Percentiles rank a stretch among this genome's conserved stretches.
These are phyloP conservation scores for Cyclopterus lumpus DNA, from an alignment of 2,797 vertebrate genomes.

Conservation along the genomic window DNA sequence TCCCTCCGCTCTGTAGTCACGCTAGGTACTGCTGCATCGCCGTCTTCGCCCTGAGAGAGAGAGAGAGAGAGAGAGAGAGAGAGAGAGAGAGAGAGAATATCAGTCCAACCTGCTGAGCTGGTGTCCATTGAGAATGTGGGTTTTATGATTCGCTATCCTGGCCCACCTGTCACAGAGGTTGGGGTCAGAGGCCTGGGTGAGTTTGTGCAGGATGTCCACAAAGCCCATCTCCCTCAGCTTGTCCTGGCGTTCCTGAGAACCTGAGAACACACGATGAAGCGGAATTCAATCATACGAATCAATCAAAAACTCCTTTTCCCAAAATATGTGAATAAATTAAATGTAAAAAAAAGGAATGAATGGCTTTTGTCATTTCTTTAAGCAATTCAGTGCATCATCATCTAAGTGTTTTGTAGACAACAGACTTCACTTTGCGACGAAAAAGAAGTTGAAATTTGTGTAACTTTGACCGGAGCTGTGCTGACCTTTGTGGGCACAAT, in stretches of 20 bases:
- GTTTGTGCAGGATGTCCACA: conserved; percentile 96
- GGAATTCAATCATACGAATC: not conserved
- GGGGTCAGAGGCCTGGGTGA: conserved; percentile 93
- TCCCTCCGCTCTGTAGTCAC: conserved; percentile 85
- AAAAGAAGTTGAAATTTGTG: conserved; percentile 1
- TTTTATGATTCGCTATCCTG: conserved; percentile 2
- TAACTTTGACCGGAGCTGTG: conserved; percentile 7
- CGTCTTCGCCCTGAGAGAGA: conserved; percentile 92
- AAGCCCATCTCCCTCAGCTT: conserved; percentile 98
- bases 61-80: conserved; percentile 36
- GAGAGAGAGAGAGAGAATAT: conserved; percentile 1
- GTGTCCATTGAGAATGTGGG: not conserved
- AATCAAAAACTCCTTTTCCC: not conserved
- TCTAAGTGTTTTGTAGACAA: not conserved
- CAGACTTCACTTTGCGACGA: not conserved
- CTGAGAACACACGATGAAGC: conserved; percentile 65
- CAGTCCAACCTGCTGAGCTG: not conserved
- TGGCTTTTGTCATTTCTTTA: not conserved
- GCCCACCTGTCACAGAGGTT: conserved; percentile 96
- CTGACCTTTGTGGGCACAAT: conserved; percentile 15
- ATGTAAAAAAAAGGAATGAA: too few relatives aligned
- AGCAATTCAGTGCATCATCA: not conserved
- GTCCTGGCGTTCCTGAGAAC: conserved; percentile 97
- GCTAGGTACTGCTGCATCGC: conserved; percentile 99
- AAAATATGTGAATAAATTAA: too few relatives aligned